Percentiles rank a stretch among this genome's conserved stretches.
Conservation (phyloP, 1,140 invertebrate species). For the Nasonia vitripennis region DNA sequence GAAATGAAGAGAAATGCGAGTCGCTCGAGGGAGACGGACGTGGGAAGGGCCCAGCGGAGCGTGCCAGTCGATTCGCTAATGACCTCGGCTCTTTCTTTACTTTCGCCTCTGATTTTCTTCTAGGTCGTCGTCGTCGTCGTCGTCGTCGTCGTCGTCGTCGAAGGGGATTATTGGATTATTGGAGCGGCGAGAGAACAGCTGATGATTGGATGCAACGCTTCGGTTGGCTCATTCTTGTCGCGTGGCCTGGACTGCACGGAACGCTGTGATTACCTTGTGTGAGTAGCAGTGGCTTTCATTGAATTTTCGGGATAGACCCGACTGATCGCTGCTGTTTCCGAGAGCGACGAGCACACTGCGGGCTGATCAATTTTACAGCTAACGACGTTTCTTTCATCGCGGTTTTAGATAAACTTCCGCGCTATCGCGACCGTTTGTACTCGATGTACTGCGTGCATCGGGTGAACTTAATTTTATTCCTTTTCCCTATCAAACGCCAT, state of each 20-base stretch:
- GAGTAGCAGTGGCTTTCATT: background rate
- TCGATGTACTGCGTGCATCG: too few species aligned
- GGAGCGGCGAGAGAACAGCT: background rate
- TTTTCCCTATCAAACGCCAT: too few species aligned
- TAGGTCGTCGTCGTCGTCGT: background rate
- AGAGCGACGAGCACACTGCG: too few species aligned
- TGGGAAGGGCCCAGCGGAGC: constrained; percentile 58
- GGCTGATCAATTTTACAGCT: background rate
- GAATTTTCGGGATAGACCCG: background rate
- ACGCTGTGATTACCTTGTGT: background rate
- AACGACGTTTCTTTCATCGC: too few species aligned
- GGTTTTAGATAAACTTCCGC: too few species aligned
- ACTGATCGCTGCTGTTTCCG: too few species aligned
- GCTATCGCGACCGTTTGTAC: too few species aligned
- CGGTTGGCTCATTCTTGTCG: background rate
- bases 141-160: too few species aligned
- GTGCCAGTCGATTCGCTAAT: background rate
- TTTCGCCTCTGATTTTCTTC: background rate
- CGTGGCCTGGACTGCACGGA: background rate
- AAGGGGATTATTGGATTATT: background rate
- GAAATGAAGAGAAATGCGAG: constrained; percentile 59
- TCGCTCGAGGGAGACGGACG: constrained; percentile 61
- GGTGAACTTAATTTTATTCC: too few species aligned
- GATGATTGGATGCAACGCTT: background rate
- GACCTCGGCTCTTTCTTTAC: background rate